Percentiles rank a stretch among this genome's conserved stretches.
phyloP scores from a whole-genome alignment of 2,888 invertebrate species.

The Phytoseiulus persimilis region DNA sequence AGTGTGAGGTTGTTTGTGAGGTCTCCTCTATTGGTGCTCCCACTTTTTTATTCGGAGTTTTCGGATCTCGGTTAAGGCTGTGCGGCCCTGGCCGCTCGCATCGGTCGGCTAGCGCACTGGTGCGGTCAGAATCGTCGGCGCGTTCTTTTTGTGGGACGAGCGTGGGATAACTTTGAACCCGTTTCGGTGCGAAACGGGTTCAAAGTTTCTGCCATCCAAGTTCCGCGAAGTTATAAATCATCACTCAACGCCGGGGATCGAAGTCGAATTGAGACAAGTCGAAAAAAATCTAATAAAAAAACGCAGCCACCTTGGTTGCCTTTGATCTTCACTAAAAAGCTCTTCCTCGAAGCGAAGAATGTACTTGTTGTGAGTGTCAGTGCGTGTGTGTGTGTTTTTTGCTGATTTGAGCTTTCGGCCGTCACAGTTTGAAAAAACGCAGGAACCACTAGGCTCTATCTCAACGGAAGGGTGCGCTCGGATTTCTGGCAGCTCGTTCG shows the following conservation, averaged over 20 bases:
- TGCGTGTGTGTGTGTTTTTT: neutral
- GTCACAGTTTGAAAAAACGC: neutral
- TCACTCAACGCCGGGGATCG: neutral
- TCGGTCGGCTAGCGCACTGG: neutral
- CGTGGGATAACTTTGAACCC: neutral
- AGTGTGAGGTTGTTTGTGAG: neutral
- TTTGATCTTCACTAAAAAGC: neutral
- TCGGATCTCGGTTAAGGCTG: neutral
- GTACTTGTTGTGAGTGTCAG: neutral
- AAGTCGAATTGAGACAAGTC: neutral
- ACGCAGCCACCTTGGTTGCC: neutral
- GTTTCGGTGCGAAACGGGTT: neutral
- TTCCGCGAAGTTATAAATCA: slow-evolving; percentile 36
- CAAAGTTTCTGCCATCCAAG: neutral
- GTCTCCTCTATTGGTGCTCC: neutral
- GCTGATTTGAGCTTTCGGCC: neutral
- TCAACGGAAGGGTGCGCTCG: neutral
- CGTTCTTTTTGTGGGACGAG: neutral
- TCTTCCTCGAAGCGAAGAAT: neutral
- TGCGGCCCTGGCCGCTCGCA: neutral
- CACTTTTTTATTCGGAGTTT: neutral
- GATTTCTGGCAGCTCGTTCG: neutral
- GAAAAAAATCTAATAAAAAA: neutral
- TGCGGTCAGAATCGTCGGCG: neutral
- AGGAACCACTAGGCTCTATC: neutral